A percentile compares a stretch with the other conserved stretches of the same genome.
Evolutionary conservation across 2,888 invertebrate genomes (phyloP).

Genomic region (Drosophila borealis): DNA sequence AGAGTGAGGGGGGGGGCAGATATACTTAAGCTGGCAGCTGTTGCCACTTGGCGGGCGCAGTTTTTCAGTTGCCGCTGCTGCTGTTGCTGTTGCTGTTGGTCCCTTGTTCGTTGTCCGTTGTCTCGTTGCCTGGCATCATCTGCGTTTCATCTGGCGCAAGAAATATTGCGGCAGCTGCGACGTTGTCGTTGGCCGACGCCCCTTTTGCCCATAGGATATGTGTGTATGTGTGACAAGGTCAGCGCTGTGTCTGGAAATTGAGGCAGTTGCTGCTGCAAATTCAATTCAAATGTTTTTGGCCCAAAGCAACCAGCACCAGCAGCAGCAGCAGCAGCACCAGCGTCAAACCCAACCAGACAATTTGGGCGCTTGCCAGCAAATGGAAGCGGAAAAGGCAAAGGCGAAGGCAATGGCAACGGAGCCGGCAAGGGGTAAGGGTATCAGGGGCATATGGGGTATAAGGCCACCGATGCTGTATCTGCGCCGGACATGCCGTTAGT

Average conservation of each 20-base stretch:
- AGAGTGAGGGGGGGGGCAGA: slow-evolving; percentile 11
- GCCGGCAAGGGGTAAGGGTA: background rate
- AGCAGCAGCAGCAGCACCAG: slow-evolving; percentile 27
- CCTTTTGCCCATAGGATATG: slow-evolving; percentile 30
- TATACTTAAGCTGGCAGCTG: slow-evolving; percentile 61
- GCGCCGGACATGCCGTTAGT: slow-evolving; percentile 75
- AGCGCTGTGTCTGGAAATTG: slow-evolving; percentile 73
- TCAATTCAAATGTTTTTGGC: slow-evolving; percentile 75
- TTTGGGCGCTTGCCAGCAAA: slow-evolving; percentile 80
- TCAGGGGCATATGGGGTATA: slow-evolving; percentile 15
- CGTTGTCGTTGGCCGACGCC: slow-evolving; percentile 59
- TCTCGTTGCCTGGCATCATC: slow-evolving; percentile 77
- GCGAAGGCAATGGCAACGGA: background rate
- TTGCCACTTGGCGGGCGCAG: slow-evolving; percentile 74
- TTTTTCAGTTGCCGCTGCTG: slow-evolving; percentile 58
- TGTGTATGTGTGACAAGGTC: slow-evolving; percentile 71
- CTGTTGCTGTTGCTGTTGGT: slow-evolving; percentile 19
- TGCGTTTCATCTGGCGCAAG: slow-evolving; percentile 84
- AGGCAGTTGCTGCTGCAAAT: slow-evolving; percentile 67
- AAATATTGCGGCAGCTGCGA: slow-evolving; percentile 82
- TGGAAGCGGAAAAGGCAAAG: background rate
- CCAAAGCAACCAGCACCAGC: slow-evolving; percentile 43
- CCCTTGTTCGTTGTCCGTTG: slow-evolving; percentile 24
- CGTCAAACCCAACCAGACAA: slow-evolving; percentile 52
- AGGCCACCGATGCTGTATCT: slow-evolving; percentile 50